Evolutionary conservation across 2,113 vertebrate genomes (phyloP), one percentile per base, ranked within the genome.

Genomic region (Oryzias woworae): DNA sequence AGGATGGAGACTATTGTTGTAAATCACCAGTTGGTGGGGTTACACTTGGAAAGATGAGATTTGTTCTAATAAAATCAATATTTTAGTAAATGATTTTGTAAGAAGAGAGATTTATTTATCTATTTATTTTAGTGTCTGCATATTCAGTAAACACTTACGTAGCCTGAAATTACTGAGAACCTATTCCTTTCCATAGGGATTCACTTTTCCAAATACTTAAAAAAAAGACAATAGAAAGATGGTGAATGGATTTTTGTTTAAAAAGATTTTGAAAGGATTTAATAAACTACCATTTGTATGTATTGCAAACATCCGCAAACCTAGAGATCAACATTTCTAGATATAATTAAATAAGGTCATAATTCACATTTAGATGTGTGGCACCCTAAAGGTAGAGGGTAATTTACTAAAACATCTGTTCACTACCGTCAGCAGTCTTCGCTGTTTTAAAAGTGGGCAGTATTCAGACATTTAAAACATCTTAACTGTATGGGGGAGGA

Each of bases 131-230:
- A 55, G 26, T 36, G 66, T 22, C 22, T 68, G 26, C 55, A 51
- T 56, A 58, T 69, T 75, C 7, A 66, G 56, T 1, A 70, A 60
- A 47, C 48, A 69, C 51, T 22, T 8, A 2, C 16, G 41, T n/a
- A 51, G 14, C 8, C 26, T 44, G 17, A 3, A 62, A 23, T 41
- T 48, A 20, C 26, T 36, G 14, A n/a, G 36, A 42, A 72, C 47
- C 23, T 52, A 1, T 4, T n/a, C 65, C 60, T 52, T 69, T 31
- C 63, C 45, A 18, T 24, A 22, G 26, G 23, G 42, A 52, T 50
- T 64, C 51, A 22, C 5, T 14, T 53, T 66, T 67, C 72, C 49
- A 58, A 28, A 45, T 20, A 15, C n/a, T 36, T 73, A 71, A 43
- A 66, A 48, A 28, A 42, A 50, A 53, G 53, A 58, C 5, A 53